Conservation (phyloP, 2,888 invertebrate genomes). For the Perizoma affinitatum region DNA sequence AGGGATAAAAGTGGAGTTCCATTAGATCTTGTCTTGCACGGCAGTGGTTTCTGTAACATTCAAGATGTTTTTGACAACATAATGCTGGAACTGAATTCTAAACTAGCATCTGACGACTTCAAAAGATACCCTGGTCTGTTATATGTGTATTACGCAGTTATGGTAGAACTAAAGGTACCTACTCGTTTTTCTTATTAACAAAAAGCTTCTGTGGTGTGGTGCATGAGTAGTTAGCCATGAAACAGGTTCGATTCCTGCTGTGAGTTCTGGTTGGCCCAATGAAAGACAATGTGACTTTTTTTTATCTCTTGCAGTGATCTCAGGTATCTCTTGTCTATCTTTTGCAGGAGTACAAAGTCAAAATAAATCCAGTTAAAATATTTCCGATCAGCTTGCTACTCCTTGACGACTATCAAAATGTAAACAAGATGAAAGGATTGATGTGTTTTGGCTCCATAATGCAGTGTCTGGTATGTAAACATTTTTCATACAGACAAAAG, state of each 20-base stretch:
- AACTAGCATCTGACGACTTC: constrained; percentile 58
- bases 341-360: constrained; percentile 62
- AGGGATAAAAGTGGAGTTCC: constrained; percentile 48
- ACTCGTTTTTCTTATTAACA: constrained; percentile 6
- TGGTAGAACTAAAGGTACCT: constrained; percentile 57
- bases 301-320: too few relatives aligned
- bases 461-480: constrained; percentile 61
- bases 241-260: too few relatives aligned
- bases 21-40: constrained; percentile 51
- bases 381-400: constrained; percentile 64
- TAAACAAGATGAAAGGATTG: constrained; percentile 67
- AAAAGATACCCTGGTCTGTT: constrained; percentile 68
- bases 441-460: constrained; percentile 57
- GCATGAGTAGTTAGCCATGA: too few relatives aligned
- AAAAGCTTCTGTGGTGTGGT: too few relatives aligned
- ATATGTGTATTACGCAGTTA: constrained; percentile 60
- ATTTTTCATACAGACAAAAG: not conserved
- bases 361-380: constrained; percentile 53
- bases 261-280: too few relatives aligned
- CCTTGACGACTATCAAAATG: constrained; percentile 62
- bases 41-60: constrained; percentile 45
- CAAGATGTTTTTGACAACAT: constrained; percentile 66
- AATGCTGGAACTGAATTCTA: constrained; percentile 60
- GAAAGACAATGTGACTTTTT: too few relatives aligned
- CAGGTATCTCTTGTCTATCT: too few relatives aligned